Percentiles rank a stretch among this genome's conserved stretches.
phyloP scores from a whole-genome alignment of 92 coral and sea anemone species.

The Zoanthus gigantus region DNA sequence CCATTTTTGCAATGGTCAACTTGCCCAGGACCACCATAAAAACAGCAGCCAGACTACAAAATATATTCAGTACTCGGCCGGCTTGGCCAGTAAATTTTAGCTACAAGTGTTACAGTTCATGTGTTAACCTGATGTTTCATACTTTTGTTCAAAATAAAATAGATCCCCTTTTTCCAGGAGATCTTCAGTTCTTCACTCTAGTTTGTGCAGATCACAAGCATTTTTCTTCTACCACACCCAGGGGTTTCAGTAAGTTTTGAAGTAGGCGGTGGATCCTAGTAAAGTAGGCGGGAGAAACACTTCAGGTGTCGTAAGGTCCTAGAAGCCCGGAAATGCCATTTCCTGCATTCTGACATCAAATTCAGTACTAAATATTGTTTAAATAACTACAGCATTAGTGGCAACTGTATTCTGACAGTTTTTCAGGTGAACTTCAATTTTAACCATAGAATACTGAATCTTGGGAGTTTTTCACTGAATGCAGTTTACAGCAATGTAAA shows the following conservation, averaged over 20 bases:
- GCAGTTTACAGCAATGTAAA: too few species aligned
- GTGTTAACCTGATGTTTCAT: not conserved
- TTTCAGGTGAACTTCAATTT: too few species aligned
- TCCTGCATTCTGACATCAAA: too few species aligned
- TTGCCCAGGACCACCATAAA: not conserved
- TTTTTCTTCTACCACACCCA: not conserved
- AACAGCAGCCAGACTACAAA: not conserved
- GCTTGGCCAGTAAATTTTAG: slow-evolving; percentile 1
- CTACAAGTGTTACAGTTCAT: not conserved
- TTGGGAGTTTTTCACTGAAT: too few species aligned
- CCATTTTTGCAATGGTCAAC: not conserved
- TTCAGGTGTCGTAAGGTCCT: too few species aligned
- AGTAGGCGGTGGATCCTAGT: too few species aligned
- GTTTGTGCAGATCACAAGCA: not conserved
- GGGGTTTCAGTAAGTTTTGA: not conserved
- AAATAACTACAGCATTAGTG: too few species aligned
- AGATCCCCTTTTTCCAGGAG: not conserved
- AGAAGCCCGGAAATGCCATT: too few species aligned
- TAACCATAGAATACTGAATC: too few species aligned
- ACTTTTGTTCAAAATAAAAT: not conserved
- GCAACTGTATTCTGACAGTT: too few species aligned
- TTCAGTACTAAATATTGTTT: too few species aligned
- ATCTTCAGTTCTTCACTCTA: not conserved
- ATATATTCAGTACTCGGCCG: not conserved
- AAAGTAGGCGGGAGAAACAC: too few species aligned